A percentile compares a stretch with the other conserved stretches of the same genome.
Conservation (phyloP, 2,888 invertebrate genomes). For the Nasonia oneida region DNA sequence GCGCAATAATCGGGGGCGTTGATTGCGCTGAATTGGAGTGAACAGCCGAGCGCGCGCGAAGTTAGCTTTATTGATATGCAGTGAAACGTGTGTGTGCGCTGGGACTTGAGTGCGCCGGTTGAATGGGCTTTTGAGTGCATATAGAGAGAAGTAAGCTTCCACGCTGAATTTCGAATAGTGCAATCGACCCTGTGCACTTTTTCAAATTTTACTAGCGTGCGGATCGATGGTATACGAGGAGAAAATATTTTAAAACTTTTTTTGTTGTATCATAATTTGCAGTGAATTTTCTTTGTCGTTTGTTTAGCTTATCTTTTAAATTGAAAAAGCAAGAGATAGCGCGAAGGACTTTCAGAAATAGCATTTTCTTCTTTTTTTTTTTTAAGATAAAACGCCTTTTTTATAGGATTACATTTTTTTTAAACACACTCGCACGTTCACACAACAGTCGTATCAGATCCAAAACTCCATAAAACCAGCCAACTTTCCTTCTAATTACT, state of each 20-base stretch:
- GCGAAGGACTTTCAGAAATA: too few species aligned
- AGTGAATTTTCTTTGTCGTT: neutral
- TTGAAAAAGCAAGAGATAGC: too few species aligned
- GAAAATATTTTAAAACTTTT: slow-evolving; percentile 16
- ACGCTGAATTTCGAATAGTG: too few species aligned
- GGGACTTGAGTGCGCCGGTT: too few species aligned
- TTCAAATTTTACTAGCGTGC: neutral
- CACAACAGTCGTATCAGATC: neutral
- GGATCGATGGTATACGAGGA: neutral
- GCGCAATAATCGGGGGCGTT: neutral
- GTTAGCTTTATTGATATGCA: neutral
- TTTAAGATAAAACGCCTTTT: too few species aligned
- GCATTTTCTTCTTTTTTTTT: too few species aligned
- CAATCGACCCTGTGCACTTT: neutral
- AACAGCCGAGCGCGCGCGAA: neutral
- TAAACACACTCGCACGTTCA: neutral
- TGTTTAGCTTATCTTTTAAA: neutral
- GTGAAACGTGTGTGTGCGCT: neutral
- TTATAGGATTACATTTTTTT: neutral
- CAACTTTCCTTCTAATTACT: neutral
- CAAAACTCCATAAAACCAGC: neutral
- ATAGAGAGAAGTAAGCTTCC: too few species aligned
- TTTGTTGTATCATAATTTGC: neutral
- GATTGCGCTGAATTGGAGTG: neutral
- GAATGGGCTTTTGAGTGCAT: too few species aligned